Base-by-base conservation (phyloP, 2,888 invertebrate species). In the Rhogogaster chlorosoma region DNA sequence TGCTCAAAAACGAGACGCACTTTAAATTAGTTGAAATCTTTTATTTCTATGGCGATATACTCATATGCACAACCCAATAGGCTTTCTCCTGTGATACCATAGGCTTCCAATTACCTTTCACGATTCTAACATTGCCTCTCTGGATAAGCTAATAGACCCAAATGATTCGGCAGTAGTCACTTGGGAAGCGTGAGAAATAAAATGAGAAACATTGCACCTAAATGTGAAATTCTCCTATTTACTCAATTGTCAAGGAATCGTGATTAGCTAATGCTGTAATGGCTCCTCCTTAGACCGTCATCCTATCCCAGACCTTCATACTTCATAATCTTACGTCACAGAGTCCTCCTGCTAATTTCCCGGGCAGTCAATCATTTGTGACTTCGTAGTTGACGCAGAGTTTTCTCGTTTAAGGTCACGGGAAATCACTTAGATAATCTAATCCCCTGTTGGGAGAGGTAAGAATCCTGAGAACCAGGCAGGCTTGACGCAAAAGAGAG, bases 381-480 rank as follows among this genome's bases (percentile, higher is more conserved):
- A 61, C 22, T 80, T 26, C 57, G 57, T 12, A 10, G 61, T 80
- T 49, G 45, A 77, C 42, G 49, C 18, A 9, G 9, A 53, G 36
- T 61, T 61, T 49, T 36, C 38, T 36, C 12, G 22, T 80, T 38
- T 61, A 22, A 61, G 80, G 61, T 80, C 80, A 61, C 80, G 61
- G 80, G 80, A 61, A 80, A 80, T 80, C 80, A 80, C 80, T 80
- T 80, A 80, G 61, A 80, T 80, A 80, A 80, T 80, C 80, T 80
- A 80, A 80, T 80, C 80, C 80, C 80, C 38, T 36, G n/a, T 10
- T 38, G 80, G 38, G 49, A 61, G 38, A 80, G 36, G 10, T n/a
- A 38, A 38, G 80, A 80, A 80, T 80, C 80, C 61, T 80, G 80
- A 80, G 80, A 80, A 80, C 61, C 80, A 80, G 80, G 80, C 80